Evolutionary conservation across 2,113 vertebrate species (phyloP).

Genomic region (Eublepharis macularius): DNA sequence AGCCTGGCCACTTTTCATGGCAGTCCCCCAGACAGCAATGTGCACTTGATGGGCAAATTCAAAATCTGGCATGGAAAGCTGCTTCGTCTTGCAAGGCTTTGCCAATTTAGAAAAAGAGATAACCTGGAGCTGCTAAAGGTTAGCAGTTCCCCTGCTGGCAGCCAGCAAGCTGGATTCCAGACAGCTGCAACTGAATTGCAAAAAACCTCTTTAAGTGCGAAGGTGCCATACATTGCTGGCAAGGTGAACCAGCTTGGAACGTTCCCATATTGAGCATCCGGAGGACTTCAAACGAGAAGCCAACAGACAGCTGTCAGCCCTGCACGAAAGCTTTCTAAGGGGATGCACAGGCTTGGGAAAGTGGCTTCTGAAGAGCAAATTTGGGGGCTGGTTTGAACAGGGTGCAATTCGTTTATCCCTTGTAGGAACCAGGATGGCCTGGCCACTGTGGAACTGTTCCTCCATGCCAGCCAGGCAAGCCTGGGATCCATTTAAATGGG

Average conservation of each 20-base stretch:
- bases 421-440: constrained; percentile 25
- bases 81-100: too few species aligned
- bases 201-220: neutral
- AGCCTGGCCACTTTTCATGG: too few species aligned
- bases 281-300: neutral
- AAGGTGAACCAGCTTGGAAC: constrained; percentile 10
- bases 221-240: neutral
- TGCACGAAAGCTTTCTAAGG: too few species aligned
- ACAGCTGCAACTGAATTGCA: neutral
- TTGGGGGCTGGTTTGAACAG: neutral
- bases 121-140: neutral
- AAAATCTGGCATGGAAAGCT: neutral
- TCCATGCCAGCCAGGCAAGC: neutral
- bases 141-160: too few species aligned
- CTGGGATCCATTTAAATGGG: too few species aligned
- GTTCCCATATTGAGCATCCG: constrained; percentile 23
- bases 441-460: constrained; percentile 11
- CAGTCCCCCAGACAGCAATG: neutral
- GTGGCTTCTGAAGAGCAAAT: too few species aligned
- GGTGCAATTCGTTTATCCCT: constrained; percentile 39
- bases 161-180: neutral
- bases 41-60: too few species aligned
- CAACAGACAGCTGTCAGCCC: neutral
- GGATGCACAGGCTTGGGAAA: neutral
- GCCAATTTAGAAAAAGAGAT: neutral